Evolutionary conservation across 2,888 invertebrate genomes (phyloP), one percentile per base, ranked within the genome.

Genomic region (Patella ulyssiponensis): DNA sequence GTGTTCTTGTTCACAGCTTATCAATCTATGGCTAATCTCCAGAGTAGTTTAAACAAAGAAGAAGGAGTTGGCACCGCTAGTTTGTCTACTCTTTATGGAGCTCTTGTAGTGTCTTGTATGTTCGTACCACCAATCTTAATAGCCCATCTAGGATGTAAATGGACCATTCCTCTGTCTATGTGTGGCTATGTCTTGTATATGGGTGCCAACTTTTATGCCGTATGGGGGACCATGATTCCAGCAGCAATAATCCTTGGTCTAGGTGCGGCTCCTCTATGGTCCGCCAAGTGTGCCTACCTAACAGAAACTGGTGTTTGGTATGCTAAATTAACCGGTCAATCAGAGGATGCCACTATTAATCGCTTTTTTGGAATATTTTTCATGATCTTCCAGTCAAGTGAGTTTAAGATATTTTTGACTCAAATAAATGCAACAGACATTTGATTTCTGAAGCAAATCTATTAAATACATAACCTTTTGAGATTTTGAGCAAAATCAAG

Each of bases 281-380:
- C 98, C 0, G 97, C 98, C n/a, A 97, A 98, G 92, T 98, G 98
- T 79, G 97, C 97, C 1, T 99, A 99, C 91, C 94, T 99, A 81
- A 98, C 98, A 17, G 86, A 89, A 79, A 81, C 82, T 69, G 98
- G 97, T 71, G 96, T 96, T 82, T 95, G 96, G 85, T 97, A 97
- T 93, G 96, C 98, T 20, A 96, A 96, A 90, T 93, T 92, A 71
- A 88, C 96, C 17, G 95, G 96, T 88, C 96, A 96, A 90, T 86
- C 90, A 52, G 95, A 96, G 75, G 97, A 97, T 91, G 97, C 96
- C 33, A 96, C 98, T 86, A 97, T 99, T 86, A 98, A 98, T 78
- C 93, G 97, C 88, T 98, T 99, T 94, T 99, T 99, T 92, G 99
- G 99, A 71, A 96, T 98, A 94, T 99, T 99, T 95, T 99, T 99